phyloP scores from a whole-genome alignment of 2,888 invertebrate species.

The Belgica antarctica region DNA sequence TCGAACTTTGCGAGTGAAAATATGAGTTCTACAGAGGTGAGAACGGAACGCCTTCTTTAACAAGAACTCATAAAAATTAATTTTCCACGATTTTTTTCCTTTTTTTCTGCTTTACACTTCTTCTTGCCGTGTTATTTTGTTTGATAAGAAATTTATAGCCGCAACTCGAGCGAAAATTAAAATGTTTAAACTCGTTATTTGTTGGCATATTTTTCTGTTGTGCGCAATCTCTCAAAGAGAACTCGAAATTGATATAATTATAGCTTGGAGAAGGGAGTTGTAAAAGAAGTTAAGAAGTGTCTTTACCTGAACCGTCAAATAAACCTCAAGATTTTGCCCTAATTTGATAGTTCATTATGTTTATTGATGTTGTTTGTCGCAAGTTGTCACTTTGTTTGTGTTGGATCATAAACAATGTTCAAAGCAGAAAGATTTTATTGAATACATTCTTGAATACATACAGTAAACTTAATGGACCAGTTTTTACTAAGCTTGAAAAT shows the following conservation, averaged over 20 bases:
- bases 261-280: neutral
- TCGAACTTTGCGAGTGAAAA: constrained; percentile 5
- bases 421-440: too few relatives aligned
- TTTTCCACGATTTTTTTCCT: constrained; percentile 33
- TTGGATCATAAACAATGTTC: too few relatives aligned
- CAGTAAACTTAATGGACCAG: too few relatives aligned
- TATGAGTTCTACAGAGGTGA: constrained; percentile 8
- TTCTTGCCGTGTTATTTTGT: constrained; percentile 15
- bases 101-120: too few relatives aligned
- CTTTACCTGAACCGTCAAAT: constrained; percentile 7
- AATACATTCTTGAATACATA: too few relatives aligned
- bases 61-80: constrained; percentile 30
- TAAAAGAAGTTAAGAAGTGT: constrained; percentile 5
- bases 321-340: neutral
- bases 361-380: too few relatives aligned
- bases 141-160: constrained; percentile 34
- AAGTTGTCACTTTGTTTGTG: too few relatives aligned
- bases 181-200: constrained; percentile 27
- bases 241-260: constrained; percentile 7
- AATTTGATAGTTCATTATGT: neutral
- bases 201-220: too few relatives aligned
- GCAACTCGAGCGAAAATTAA: constrained; percentile 7
- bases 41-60: constrained; percentile 28
- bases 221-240: constrained; percentile 10
- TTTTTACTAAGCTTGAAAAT: too few relatives aligned